A percentile compares a stretch with the other conserved stretches of the same genome.
Evolutionary conservation across 2,888 invertebrate genomes (phyloP).

Genomic region (Chelonus formosanus): DNA sequence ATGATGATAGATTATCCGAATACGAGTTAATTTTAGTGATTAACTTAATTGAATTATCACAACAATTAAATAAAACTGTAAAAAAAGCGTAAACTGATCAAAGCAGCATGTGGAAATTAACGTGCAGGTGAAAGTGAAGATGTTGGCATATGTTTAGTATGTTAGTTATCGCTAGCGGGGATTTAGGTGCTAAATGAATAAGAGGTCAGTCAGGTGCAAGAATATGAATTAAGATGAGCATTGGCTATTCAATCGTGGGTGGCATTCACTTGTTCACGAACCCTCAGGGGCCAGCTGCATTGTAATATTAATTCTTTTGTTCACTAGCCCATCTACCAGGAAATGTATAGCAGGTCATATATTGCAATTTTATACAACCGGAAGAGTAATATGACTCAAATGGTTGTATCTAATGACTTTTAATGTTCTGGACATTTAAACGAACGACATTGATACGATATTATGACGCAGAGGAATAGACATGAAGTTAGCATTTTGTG

Average conservation of each 20-base stretch:
- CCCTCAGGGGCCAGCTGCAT: constrained; percentile 25
- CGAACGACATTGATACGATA: constrained; percentile 42
- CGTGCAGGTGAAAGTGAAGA: constrained; percentile 29
- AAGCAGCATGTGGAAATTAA: constrained; percentile 24
- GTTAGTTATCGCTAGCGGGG: constrained; percentile 57
- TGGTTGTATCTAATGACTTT: constrained; percentile 27
- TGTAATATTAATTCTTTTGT: constrained; percentile 15
- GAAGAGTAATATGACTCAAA: constrained; percentile 15
- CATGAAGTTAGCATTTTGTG: constrained; percentile 48
- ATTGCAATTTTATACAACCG: constrained; percentile 23
- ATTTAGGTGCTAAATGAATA: constrained; percentile 53
- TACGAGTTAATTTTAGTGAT: background rate
- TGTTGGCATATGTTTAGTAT: constrained; percentile 39
- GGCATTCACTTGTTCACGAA: constrained; percentile 31
- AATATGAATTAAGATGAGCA: constrained; percentile 54
- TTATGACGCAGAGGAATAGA: constrained; percentile 39
- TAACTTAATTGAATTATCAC: background rate
- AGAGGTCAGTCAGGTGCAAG: constrained; percentile 63
- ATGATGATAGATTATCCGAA: background rate
- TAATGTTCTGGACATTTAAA: constrained; percentile 33
- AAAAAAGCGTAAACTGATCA: background rate
- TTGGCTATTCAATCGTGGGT: constrained; percentile 46
- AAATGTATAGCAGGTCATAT: constrained; percentile 11
- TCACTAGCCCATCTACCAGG: background rate
- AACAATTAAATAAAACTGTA: background rate